Base-by-base conservation (phyloP, 2,113 vertebrate species). In the Aythya baeri region DNA sequence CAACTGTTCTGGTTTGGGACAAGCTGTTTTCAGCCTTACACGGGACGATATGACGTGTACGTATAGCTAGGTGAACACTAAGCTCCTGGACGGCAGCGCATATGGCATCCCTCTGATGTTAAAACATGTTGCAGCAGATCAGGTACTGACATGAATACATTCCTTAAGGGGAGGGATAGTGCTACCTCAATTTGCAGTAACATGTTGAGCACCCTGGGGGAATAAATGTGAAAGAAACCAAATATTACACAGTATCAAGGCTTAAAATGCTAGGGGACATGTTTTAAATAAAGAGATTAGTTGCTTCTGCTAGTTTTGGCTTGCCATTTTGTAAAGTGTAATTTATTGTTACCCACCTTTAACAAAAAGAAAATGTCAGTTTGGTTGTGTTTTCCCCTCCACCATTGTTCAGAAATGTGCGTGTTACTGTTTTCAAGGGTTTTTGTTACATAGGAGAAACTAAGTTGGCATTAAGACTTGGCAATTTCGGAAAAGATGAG, bases 131-230 rank as follows among this genome's bases (percentile, higher is more conserved):
- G 58, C 62, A 74, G 67, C 63, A 3, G 18, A 41, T 97, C 98
- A 96, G 97, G 98, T 94, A 61, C 49, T 76, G 79, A 91, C 97
- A 94, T 50, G 98, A 98, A 80, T 36, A 13, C 92, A 97, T 88
- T 94, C 97, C 94, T 95, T 71, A 72, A 75, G 92, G 96, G 95
- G 59, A 92, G 93, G 91, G 83, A 74, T 75, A 61, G 36, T 11
- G 16, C 32, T 41, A 85, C 91, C 80, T 79, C 72, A 36, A 7
- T 95, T 79, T 95, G 97, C 89, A 49, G 38, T 17, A 79, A 94
- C 89, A 65, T 0, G 52, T 41, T 94, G 38, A 55, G 57, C 78
- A 55, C 83, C 96, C 83, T 80, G 31, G 77, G 93, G 89, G 67
- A 75, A 68, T 8, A 49, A 86, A 62, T 43, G 20, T 74, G 88